phyloP scores from a whole-genome alignment of 2,888 invertebrate genomes.

The Lypha dubia region DNA sequence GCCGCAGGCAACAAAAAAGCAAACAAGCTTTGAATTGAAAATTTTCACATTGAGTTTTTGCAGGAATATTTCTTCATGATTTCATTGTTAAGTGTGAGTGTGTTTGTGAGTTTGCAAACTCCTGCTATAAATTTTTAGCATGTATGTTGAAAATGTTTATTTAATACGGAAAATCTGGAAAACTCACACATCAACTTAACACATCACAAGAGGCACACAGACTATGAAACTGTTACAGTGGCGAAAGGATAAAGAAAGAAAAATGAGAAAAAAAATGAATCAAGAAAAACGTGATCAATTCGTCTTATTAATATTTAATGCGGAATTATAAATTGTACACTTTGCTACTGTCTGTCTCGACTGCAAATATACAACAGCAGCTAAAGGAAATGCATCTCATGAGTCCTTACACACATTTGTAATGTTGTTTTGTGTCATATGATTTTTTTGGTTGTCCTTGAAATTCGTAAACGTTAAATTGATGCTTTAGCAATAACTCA shows the following conservation, averaged over 20 bases:
- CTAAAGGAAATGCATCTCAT: no score
- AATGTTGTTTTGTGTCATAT: no score
- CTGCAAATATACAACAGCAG: no score
- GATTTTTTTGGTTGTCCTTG: no score
- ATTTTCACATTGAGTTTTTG: background rate
- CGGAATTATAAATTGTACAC: background rate
- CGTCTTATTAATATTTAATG: background rate
- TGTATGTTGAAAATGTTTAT: conserved; percentile 15
- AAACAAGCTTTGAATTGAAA: conserved; percentile 12
- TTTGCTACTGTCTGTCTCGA: background rate
- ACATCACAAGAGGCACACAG: background rate
- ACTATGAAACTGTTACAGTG: background rate
- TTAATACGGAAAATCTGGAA: conserved; percentile 25
- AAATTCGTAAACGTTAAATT: no score
- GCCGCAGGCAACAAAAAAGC: conserved; percentile 9
- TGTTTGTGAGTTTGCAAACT: background rate
- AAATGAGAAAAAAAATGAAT: background rate
- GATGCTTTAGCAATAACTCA: no score
- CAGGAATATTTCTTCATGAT: background rate
- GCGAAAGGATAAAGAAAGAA: background rate
- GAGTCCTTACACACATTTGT: no score
- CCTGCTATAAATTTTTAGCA: conserved; percentile 16
- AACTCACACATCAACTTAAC: background rate
- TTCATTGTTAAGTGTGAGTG: background rate
- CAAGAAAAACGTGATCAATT: conserved; percentile 2